phyloP scores from a whole-genome alignment of 2,113 vertebrate species.

The Oryzias celebensis region DNA sequence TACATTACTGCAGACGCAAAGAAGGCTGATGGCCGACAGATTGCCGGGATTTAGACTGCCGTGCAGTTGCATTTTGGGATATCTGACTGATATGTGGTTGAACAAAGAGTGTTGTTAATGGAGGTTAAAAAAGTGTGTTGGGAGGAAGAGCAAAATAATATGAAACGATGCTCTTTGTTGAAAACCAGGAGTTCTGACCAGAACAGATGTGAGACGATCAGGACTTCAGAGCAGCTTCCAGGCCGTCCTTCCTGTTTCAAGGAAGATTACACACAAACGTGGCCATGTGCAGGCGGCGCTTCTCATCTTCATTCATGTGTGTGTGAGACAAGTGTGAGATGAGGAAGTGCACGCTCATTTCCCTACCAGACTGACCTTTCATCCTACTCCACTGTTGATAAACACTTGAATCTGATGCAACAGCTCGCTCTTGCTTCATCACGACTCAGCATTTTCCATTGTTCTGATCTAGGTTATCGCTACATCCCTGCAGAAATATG shows the following conservation, averaged over 20 bases:
- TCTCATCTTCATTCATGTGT: slow-evolving; percentile 39
- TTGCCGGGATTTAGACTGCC: no score
- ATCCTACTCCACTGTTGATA: background rate
- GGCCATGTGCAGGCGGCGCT: slow-evolving; percentile 54
- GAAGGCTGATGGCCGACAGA: no score
- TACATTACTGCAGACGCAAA: no score
- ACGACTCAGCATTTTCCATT: no score
- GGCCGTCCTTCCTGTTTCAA: slow-evolving; percentile 47
- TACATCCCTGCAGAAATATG: no score
- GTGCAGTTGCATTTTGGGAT: no score
- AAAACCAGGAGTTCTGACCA: background rate
- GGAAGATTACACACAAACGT: slow-evolving; percentile 50
- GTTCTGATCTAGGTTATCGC: no score
- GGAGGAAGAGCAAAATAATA: no score
- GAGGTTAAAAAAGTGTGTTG: no score
- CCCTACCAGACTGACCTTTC: background rate
- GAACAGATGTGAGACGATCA: slow-evolving; percentile 49
- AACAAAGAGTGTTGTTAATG: no score
- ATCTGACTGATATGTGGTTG: no score
- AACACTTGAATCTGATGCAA: slow-evolving; percentile 5
- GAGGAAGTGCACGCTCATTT: background rate
- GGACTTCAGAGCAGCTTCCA: slow-evolving; percentile 39
- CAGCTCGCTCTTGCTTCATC: background rate
- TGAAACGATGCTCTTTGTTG: no score
- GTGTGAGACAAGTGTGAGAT: slow-evolving; percentile 27